Evolutionary conservation across 2,113 vertebrate species (phyloP).

Genomic region (Phylloscopus whistleri): DNA sequence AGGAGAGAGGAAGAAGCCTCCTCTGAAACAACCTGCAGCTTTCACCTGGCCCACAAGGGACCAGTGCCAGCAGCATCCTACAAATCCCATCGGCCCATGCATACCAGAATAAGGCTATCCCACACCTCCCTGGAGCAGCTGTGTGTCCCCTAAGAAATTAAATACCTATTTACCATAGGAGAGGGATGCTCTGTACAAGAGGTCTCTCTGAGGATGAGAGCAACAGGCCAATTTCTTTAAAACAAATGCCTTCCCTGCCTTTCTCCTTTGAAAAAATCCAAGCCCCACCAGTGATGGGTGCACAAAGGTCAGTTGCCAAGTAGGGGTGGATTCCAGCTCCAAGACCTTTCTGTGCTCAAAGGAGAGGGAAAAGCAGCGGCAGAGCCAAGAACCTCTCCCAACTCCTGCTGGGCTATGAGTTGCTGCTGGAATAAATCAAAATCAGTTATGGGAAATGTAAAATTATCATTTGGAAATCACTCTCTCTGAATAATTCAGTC

Average conservation of each 20-base stretch:
- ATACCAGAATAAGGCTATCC: neutral
- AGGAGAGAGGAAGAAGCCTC: neutral
- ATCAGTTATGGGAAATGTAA: slow-evolving; percentile 79
- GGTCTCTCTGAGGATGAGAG: accelerated
- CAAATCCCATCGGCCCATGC: accelerated
- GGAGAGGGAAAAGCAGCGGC: neutral
- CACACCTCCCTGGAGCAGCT: neutral
- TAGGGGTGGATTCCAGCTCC: neutral
- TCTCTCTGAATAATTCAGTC: slow-evolving; percentile 81
- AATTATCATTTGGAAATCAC: slow-evolving; percentile 80
- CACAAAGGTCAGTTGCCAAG: neutral
- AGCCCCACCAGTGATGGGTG: neutral
- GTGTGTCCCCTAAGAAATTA: neutral
- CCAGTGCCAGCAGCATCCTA: neutral
- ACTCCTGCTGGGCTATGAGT: slow-evolving; percentile 17
- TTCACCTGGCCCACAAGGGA: neutral
- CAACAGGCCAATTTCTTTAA: neutral
- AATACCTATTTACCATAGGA: neutral
- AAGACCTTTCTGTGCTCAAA: neutral
- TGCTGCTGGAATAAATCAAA: slow-evolving; percentile 74
- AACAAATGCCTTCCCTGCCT: neutral
- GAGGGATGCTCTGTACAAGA: neutral
- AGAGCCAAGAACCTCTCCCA: neutral
- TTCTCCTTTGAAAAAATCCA: neutral
- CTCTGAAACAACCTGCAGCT: neutral